Evolutionary conservation across 2,888 invertebrate genomes (phyloP).

Genomic region (Neuroscelio doddi): DNA sequence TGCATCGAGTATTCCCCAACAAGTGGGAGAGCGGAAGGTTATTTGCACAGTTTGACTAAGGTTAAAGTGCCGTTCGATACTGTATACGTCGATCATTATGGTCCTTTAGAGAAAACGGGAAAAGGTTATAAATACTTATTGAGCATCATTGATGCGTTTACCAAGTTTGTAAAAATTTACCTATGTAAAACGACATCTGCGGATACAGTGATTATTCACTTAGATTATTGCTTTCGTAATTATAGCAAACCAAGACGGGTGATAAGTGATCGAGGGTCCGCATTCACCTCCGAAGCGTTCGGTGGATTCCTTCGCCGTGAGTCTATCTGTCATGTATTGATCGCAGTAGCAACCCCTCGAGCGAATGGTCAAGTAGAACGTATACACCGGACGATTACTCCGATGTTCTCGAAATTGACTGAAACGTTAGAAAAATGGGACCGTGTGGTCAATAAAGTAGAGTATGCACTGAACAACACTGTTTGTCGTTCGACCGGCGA

Average conservation of each 20-base stretch:
- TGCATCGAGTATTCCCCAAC: constrained; percentile 63
- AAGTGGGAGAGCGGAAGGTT: background rate
- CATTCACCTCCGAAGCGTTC: constrained; percentile 62
- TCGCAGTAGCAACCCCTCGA: constrained; percentile 55
- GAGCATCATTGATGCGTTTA: constrained; percentile 50
- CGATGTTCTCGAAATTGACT: constrained; percentile 48
- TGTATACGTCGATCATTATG: constrained; percentile 21
- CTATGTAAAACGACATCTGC: constrained; percentile 21
- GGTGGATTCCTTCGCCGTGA: constrained; percentile 56
- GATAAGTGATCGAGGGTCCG: constrained; percentile 64
- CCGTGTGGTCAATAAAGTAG: background rate
- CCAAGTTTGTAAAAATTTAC: constrained; percentile 4
- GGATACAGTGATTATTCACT: constrained; percentile 49
- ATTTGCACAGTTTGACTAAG: constrained; percentile 15
- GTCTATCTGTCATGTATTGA: constrained; percentile 49
- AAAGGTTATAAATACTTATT: constrained; percentile 5
- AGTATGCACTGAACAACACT: constrained; percentile 49
- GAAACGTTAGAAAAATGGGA: constrained; percentile 36
- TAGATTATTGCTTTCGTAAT: constrained; percentile 53
- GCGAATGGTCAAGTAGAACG: constrained; percentile 64
- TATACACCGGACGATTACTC: constrained; percentile 53
- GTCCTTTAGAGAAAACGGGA: constrained; percentile 9
- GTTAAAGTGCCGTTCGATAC: constrained; percentile 19
- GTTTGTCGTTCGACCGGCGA: constrained; percentile 44
- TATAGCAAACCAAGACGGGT: constrained; percentile 56